Conservation (phyloP, 2,113 vertebrate genomes). For the Ciconia maguari region DNA sequence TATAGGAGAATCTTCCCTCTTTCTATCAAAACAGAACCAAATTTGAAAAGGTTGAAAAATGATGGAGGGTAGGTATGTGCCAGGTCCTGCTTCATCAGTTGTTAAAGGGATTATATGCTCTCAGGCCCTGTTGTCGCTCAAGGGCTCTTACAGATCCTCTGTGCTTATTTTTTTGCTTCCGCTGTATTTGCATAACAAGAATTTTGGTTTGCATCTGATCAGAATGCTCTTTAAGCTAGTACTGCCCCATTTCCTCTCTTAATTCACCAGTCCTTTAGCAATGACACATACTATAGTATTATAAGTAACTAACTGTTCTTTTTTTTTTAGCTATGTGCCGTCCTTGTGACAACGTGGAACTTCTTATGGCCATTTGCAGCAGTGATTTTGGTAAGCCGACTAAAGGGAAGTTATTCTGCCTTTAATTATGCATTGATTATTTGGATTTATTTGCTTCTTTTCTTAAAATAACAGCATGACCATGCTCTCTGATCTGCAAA, state of each 20-base stretch:
- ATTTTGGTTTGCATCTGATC: not conserved
- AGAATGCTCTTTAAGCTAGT: not conserved
- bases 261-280: not conserved
- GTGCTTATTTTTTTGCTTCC: not conserved
- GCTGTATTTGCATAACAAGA: not conserved
- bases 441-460: not conserved
- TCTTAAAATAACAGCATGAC: not conserved
- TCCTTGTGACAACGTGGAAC: conserved; percentile 78
- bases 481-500: not conserved
- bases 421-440: not conserved
- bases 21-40: not conserved
- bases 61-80: too few relatives aligned
- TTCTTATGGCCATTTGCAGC: conserved; percentile 82
- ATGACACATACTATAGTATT: too few relatives aligned
- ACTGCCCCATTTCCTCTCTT: not conserved
- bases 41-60: not conserved
- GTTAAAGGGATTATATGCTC: not conserved
- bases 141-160: not conserved
- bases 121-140: not conserved
- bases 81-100: not conserved
- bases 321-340: conserved; percentile 71
- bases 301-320: not conserved
- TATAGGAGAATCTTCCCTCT: not conserved
- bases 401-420: not conserved
- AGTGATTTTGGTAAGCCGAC: conserved; percentile 81